Conservation (phyloP, 2,888 invertebrate genomes). For the Ceriagrion tenellum region DNA sequence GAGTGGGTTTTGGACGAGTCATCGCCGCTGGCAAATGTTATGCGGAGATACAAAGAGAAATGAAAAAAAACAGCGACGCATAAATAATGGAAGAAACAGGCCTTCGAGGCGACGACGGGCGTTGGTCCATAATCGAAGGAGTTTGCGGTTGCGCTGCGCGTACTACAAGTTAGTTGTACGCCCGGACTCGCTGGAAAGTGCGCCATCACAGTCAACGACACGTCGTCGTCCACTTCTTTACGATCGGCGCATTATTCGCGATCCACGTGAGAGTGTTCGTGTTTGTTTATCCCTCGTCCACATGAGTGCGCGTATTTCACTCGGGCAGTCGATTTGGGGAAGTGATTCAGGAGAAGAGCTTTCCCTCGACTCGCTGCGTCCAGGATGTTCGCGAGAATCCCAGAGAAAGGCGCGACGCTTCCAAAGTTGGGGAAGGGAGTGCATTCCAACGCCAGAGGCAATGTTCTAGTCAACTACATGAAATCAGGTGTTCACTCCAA, state of each 20-base stretch:
- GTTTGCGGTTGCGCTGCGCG: too few relatives aligned
- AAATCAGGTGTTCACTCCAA: too few relatives aligned
- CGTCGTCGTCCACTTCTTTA: not conserved
- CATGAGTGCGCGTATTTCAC: not conserved
- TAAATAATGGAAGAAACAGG: not conserved
- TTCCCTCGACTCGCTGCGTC: too few relatives aligned
- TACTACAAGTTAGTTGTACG: too few relatives aligned
- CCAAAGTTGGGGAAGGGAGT: too few relatives aligned
- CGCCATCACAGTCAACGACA: not conserved
- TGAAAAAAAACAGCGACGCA: not conserved
- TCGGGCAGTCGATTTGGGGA: not conserved
- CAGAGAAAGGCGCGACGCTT: too few relatives aligned
- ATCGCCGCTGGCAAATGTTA: not conserved
- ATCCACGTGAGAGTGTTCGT: not conserved
- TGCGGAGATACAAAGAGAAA: not conserved
- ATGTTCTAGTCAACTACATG: too few relatives aligned
- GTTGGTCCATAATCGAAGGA: not conserved
- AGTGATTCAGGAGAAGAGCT: not conserved
- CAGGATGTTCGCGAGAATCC: too few relatives aligned
- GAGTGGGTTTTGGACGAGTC: not conserved
- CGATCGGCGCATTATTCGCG: not conserved
- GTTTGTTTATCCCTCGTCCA: not conserved
- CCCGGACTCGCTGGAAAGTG: not conserved
- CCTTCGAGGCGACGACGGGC: not conserved
- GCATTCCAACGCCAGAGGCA: too few relatives aligned